These are phyloP conservation scores for Tachycineta bicolor DNA, from an alignment of 2,113 vertebrate genomes.

Conservation along the genomic window DNA sequence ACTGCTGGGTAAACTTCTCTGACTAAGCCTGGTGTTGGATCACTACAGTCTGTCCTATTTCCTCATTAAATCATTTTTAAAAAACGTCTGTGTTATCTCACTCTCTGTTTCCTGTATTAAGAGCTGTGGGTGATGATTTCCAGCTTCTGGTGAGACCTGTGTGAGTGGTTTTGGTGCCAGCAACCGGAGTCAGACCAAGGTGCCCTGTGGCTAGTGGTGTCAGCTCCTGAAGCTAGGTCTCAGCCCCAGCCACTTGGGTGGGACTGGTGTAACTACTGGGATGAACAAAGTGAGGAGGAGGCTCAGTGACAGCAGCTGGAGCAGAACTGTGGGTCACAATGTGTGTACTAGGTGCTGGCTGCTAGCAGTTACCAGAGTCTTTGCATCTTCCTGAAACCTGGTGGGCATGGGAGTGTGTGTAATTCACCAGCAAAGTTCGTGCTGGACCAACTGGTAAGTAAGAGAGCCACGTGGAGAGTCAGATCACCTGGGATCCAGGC, in stretches of 20 bases:
- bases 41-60: background rate
- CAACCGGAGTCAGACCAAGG: accelerated
- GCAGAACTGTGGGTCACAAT: background rate
- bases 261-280: background rate
- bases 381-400: background rate
- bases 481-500: background rate
- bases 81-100: background rate
- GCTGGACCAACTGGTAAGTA: background rate
- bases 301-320: accelerated
- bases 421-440: background rate
- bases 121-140: background rate
- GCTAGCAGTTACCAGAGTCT: background rate
- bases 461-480: background rate
- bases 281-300: background rate
- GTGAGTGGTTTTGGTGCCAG: background rate
- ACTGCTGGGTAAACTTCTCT: background rate
- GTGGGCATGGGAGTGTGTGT: background rate
- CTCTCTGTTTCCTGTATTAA: background rate
- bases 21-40: accelerated
- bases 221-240: background rate
- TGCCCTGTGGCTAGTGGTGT: too few relatives aligned
- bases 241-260: background rate
- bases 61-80: background rate
- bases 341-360: accelerated
- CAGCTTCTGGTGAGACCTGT: background rate